Evolutionary conservation across 37 sponge, comb jelly and placozoan species (phyloP).

Genomic region (Hormiphora californensis): DNA sequence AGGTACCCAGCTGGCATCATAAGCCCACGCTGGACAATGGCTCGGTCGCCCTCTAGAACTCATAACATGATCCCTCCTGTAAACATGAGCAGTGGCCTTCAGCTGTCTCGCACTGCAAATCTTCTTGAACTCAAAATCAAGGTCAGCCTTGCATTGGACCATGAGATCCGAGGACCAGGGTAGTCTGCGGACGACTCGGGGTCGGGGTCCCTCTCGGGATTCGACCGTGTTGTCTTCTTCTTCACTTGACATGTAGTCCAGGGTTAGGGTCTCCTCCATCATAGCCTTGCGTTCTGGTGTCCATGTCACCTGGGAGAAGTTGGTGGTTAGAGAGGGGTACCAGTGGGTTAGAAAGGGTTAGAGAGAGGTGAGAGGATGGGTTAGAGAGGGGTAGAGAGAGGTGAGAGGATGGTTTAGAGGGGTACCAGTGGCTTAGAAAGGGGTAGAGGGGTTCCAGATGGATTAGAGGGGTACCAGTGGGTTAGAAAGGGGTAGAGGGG

Average conservation of each 20-base stretch:
- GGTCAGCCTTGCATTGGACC: neutral
- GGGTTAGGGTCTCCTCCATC: neutral
- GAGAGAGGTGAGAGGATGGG: too few relatives aligned
- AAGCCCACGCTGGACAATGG: neutral
- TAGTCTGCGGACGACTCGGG: neutral
- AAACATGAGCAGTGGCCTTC: neutral
- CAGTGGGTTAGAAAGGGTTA: too few relatives aligned
- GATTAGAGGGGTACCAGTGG: too few relatives aligned
- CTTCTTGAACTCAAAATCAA: neutral
- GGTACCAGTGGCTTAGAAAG: too few relatives aligned
- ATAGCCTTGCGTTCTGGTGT: neutral
- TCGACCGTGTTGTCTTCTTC: constrained; percentile 10
- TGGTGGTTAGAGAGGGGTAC: too few relatives aligned
- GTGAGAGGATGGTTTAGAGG: too few relatives aligned
- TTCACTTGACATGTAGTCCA: constrained; percentile 15
- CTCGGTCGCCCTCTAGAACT: neutral
- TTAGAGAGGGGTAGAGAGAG: too few relatives aligned
- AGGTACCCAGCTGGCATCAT: neutral
- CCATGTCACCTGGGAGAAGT: too few relatives aligned
- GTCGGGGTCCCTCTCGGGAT: constrained; percentile 5
- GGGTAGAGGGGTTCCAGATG: too few relatives aligned
- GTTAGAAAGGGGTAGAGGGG: too few relatives aligned
- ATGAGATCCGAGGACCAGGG: neutral
- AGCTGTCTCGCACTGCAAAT: constrained; percentile 20
- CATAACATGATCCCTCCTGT: neutral